phyloP scores from a whole-genome alignment of 2,113 vertebrate genomes.

The Epinephelus cyanopodus region DNA sequence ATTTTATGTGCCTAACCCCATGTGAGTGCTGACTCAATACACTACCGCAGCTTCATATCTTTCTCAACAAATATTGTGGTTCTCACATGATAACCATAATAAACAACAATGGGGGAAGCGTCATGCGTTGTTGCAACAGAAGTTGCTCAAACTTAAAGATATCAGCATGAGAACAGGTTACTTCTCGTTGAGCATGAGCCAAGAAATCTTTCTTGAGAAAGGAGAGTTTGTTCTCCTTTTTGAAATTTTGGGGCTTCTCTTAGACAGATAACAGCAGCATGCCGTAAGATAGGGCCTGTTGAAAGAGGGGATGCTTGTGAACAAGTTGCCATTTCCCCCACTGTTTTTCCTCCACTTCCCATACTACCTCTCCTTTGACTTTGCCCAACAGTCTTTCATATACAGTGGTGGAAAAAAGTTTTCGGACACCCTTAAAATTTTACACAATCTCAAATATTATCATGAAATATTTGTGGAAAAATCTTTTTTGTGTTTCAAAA shows the following conservation, averaged over 20 bases:
- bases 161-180: neutral
- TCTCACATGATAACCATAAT: constrained; percentile 3
- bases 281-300: neutral
- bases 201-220: constrained; percentile 18
- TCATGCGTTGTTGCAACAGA: neutral
- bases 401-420: no score
- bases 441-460: no score
- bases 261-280: neutral
- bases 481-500: no score
- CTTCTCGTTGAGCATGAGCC: constrained; percentile 18
- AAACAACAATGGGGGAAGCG: neutral
- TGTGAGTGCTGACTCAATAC: neutral
- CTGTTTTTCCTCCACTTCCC: neutral
- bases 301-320: neutral
- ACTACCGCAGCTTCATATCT: neutral
- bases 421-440: no score
- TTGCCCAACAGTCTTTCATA: neutral
- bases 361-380: neutral
- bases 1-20: neutral
- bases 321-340: neutral
- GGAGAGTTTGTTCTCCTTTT: constrained; percentile 26
- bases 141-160: neutral
- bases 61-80: neutral
- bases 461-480: no score
- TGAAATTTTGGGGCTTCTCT: neutral